Base-by-base conservation (phyloP, 1,140 invertebrate genomes). In the Holotrichia oblita region DNA sequence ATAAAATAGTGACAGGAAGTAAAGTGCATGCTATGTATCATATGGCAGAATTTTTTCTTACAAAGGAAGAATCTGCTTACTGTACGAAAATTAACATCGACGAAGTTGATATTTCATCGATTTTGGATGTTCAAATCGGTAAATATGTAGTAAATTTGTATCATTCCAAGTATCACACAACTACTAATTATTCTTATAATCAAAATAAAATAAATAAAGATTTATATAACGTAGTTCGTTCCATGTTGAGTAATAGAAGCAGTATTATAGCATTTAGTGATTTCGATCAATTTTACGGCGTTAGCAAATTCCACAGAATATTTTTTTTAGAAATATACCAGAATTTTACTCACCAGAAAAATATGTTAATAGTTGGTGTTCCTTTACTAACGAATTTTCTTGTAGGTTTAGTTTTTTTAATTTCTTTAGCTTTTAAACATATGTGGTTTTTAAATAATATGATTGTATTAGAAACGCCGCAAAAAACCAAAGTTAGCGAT, bases 311-410 rank as follows among this genome's bases (percentile, higher is more conserved):
- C 55, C 82, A 84, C 41, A 55, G 76, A 44, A 84, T n/a, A n/a
- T n/a, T n/a, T n/a, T n/a, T n/a, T n/a, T n/a, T n/a, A n/a, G n/a
- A n/a, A n/a, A n/a, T n/a, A n/a, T 59, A 41, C 34, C 34, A 6
- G 14, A 59, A 78, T 72, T 22, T 83, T 10, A 17, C 34, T 17
- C 20, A 78, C 9, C 81, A 82, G 6, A 40, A 73, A 55, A 82
- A 84, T 81, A 55, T 85, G 27, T 41, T 85, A 6, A 77, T 85
- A 24, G 24, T 84, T 9, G 79, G 81, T 69, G 76, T 84, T 9
- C 84, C 85, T 7, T 81, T 85, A 48, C 40, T 84, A 10, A 85
- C 85, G 8, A 81, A 82, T 80, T 84, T 85, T 78, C 40, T 84
- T 8, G 85, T 82, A 40, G 81, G 82, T 8, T 75, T 85, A 27